Evolutionary conservation across 2,113 vertebrate genomes (phyloP), one percentile per base, ranked within the genome.

Genomic region (Alouatta palliata): DNA sequence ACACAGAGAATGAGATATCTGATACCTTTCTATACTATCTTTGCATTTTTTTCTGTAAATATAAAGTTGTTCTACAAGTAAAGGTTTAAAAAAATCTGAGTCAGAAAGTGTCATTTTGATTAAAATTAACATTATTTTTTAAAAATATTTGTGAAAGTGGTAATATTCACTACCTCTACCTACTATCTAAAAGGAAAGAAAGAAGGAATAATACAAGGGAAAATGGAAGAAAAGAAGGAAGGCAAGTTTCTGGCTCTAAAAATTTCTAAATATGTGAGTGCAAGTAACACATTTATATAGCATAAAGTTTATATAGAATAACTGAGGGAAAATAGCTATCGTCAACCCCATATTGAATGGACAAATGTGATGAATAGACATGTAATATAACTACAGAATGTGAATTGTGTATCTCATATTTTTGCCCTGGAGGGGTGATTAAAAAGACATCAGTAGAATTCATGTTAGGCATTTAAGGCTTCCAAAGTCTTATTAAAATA

Each of bases 201-300:
- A 37, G 25, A n/a, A 45, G 83, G 19, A 49, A 23, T 21, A 16
- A 43, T 45, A 7, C 37, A 27, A 35, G 16, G 25, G 12, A 45
- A 43, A 58, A 43, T 9, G 20, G 11, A 64, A 13, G 58, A 71
- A 64, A 8, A 20, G 16, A 35, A 73, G 43, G 20, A 19, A 40
- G 43, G n/a, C 19, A 81, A 83, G 56, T 1, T 66, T 79, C 35
- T 40, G 56, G 25, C 11, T 83, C 45, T 80, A 54, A 87, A 93
- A 84, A 64, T 64, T 4, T 56, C 20, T 89, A 12, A 3, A 64
- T 25, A 6, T 19, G 0, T 45, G 17, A 84, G 17, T 32, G 17
- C 43, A 32, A 0, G 0, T 52, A 4, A 43, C 35, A 32, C 17
- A 76, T 7, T 43, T 23, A 1, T 2, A 0, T 1, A 35, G 20